These are phyloP conservation scores for Priapulus caudatus DNA, from an alignment of 2,888 invertebrate genomes.

Conservation along the genomic window DNA sequence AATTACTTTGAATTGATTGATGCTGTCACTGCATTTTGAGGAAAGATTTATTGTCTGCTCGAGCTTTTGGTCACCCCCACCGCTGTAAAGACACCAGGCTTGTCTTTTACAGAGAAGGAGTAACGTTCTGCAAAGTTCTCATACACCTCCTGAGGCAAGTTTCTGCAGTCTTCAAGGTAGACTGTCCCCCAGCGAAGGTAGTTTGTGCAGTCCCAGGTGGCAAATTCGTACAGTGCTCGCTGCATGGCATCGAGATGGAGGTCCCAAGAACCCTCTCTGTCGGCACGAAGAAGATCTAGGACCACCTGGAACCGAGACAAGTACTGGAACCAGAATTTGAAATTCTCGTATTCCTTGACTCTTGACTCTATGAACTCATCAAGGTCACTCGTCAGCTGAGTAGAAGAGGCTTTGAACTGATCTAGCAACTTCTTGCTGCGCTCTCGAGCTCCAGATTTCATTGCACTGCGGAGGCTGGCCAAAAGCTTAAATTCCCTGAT, in stretches of 20 bases:
- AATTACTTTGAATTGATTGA: no score
- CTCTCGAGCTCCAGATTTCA: not conserved
- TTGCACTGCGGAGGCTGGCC: not conserved
- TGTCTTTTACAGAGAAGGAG: no score
- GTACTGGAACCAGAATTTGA: constrained; percentile 11
- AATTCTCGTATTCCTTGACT: not conserved
- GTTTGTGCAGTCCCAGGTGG: constrained; percentile 11
- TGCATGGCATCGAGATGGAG: constrained; percentile 11
- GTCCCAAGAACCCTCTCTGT: constrained; percentile 6
- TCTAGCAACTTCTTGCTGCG: constrained; percentile 5
- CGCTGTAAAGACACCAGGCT: no score
- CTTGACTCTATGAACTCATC: not conserved
- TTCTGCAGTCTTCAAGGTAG: constrained; percentile 9
- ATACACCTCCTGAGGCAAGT: no score
- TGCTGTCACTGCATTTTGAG: no score
- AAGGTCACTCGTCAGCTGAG: constrained; percentile 4
- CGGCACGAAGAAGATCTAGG: constrained; percentile 8
- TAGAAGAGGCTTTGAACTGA: constrained; percentile 5
- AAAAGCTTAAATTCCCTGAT: not conserved
- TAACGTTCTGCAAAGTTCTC: no score
- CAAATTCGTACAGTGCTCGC: constrained; percentile 9
- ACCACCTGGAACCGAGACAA: constrained; percentile 7
- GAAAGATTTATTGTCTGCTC: no score
- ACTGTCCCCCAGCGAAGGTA: constrained; percentile 9
- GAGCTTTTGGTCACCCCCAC: no score